A percentile compares a stretch with the other conserved stretches of the same genome.
phyloP scores from a whole-genome alignment of 37 sponge, comb jelly and placozoan genomes.

The Hormiphora californensis region DNA sequence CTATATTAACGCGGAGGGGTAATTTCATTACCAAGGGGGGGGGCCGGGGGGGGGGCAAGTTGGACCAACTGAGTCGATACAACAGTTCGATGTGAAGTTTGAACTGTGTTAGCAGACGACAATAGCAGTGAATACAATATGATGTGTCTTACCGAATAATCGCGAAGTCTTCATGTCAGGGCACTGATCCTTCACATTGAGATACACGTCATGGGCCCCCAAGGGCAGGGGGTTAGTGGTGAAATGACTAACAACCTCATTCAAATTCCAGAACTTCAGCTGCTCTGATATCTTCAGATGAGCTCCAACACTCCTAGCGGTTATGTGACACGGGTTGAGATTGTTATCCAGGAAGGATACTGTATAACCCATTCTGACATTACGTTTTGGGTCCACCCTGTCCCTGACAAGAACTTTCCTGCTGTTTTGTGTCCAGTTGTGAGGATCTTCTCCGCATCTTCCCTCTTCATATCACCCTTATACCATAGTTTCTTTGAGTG shows the following conservation, averaged over 20 bases:
- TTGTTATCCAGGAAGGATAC: not conserved
- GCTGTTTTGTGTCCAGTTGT: not conserved
- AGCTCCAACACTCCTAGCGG: not conserved
- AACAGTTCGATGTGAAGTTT: too few relatives aligned
- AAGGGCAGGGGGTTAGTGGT: not conserved
- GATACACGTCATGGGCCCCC: too few relatives aligned
- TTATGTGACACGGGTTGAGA: not conserved
- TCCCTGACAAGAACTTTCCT: constrained; percentile 11
- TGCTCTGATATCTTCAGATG: not conserved
- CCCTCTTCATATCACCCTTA: not conserved
- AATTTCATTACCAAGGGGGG: too few relatives aligned
- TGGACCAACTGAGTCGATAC: too few relatives aligned
- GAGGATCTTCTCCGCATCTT: not conserved
- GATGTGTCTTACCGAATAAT: too few relatives aligned
- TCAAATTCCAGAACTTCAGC: constrained; percentile 37
- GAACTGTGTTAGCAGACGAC: too few relatives aligned
- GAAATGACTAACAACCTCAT: not conserved
- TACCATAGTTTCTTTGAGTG: constrained; percentile 15
- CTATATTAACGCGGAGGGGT: too few relatives aligned
- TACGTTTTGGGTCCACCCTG: not conserved
- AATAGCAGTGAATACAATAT: too few relatives aligned
- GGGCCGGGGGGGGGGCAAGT: too few relatives aligned
- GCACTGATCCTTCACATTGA: too few relatives aligned
- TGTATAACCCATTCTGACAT: constrained; percentile 17
- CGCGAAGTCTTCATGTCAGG: too few relatives aligned